Conservation (phyloP, 2,113 vertebrate genomes). For the Odobenus rosmarus region DNA sequence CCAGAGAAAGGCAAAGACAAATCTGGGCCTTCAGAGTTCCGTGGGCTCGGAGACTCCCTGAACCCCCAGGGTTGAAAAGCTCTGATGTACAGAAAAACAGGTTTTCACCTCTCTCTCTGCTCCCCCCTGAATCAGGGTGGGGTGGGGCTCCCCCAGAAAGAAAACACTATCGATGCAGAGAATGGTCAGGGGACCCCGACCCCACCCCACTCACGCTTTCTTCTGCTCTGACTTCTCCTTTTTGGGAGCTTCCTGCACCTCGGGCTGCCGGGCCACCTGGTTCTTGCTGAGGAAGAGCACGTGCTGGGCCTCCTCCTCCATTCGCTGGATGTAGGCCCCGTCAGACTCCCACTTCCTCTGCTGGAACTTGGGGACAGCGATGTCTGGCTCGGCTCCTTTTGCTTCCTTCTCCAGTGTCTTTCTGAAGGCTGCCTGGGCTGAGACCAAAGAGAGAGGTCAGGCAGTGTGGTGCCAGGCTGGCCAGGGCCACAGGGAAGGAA, state of each 20-base stretch:
- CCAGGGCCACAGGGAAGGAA: background rate
- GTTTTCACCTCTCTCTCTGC: background rate
- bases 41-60: background rate
- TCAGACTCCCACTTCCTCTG: constrained; percentile 86
- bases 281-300: constrained; percentile 92
- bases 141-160: background rate
- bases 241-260: constrained; percentile 80
- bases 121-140: background rate
- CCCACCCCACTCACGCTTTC: constrained; percentile 88
- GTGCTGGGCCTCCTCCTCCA: constrained; percentile 90
- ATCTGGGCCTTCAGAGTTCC: background rate
- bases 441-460: background rate
- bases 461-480: background rate
- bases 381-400: constrained; percentile 69
- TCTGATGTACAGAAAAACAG: background rate
- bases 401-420: constrained; percentile 73
- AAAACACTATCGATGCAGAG: background rate
- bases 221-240: constrained; percentile 90
- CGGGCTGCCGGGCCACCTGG: constrained; percentile 89
- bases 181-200: background rate
- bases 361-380: constrained; percentile 89
- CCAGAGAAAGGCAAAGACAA: background rate
- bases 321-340: constrained; percentile 87
- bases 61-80: background rate
- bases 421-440: constrained; percentile 68